Conservation (phyloP, 2,888 invertebrate genomes). For the Lasioglossum leucozonium region DNA sequence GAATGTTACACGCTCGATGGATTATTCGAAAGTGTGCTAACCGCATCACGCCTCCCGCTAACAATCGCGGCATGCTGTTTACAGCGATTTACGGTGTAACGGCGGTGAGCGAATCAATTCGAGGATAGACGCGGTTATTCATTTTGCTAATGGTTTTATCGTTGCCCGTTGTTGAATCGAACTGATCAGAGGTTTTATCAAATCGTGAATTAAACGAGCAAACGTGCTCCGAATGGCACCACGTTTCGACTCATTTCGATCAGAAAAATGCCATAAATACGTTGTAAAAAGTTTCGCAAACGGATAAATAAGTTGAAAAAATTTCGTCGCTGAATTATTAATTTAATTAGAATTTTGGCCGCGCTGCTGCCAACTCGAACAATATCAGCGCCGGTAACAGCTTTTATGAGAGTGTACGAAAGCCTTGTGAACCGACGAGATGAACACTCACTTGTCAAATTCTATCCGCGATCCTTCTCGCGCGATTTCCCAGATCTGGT, state of each 20-base stretch:
- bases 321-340: no score
- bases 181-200: neutral
- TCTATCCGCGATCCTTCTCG: constrained; percentile 89
- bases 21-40: constrained; percentile 40
- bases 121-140: constrained; percentile 8
- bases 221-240: no score
- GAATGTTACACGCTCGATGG: constrained; percentile 33
- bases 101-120: constrained; percentile 23
- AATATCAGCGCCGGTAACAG: neutral
- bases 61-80: constrained; percentile 1
- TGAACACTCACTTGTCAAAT: constrained; percentile 87
- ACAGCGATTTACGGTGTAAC: constrained; percentile 9
- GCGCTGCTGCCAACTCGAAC: no score
- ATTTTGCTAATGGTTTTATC: neutral
- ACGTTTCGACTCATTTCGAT: no score
- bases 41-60: constrained; percentile 19
- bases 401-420: neutral
- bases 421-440: neutral
- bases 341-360: no score
- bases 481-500: constrained; percentile 89
- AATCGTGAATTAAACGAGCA: no score
- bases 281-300: no score
- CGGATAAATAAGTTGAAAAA: no score
- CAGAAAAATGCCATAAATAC: no score
- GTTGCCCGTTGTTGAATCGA: neutral